Base-by-base conservation (phyloP, 1,140 invertebrate species). In the Lethrus apterus region DNA sequence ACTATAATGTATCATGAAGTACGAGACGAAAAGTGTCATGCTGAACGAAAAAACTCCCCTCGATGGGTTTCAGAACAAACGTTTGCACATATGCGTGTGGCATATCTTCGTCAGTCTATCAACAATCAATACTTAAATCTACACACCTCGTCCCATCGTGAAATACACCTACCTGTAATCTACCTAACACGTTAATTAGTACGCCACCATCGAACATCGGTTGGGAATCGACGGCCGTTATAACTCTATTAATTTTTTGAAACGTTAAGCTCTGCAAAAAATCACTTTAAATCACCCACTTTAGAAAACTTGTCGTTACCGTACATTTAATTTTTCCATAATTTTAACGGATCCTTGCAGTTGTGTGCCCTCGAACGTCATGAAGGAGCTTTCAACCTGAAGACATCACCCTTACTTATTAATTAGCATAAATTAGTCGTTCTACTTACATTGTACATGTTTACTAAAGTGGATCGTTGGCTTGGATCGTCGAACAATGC, bases 131-230 rank as follows among this genome's bases (percentile, higher is more conserved):
- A n/a, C n/a, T n/a, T n/a, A n/a, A n/a, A n/a, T n/a, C n/a, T n/a
- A n/a, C n/a, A n/a, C n/a, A n/a, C n/a, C n/a, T 26, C 23, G 23
- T 26, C 5, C 5, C 23, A 26, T 7, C n/a, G n/a, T 7, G n/a
- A 26, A 26, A 26, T n/a, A 26, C 15, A 67, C 64, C 74, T 75
- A 93, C 91, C 83, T 95, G 86, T 60, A 96, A 73, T 72, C 91
- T 84, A 59, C 92, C 93, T 49, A 95, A 73, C 24, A 95, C 92
- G 75, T 89, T 90, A 54, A 95, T 91, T 65, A 95, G 68, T 50
- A 96, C 84, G 46, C 93, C 91, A 31, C 92, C 92, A 73, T 95
- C 92, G 62, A 91, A 92, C 78, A 89, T 95, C 29, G 92, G 93
- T 70, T 95, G 93, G 47, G 86, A 91, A 68, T 96, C 93, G 32